These are phyloP conservation scores for Hyla sarda DNA, from an alignment of 2,113 vertebrate genomes.

Conservation along the genomic window DNA sequence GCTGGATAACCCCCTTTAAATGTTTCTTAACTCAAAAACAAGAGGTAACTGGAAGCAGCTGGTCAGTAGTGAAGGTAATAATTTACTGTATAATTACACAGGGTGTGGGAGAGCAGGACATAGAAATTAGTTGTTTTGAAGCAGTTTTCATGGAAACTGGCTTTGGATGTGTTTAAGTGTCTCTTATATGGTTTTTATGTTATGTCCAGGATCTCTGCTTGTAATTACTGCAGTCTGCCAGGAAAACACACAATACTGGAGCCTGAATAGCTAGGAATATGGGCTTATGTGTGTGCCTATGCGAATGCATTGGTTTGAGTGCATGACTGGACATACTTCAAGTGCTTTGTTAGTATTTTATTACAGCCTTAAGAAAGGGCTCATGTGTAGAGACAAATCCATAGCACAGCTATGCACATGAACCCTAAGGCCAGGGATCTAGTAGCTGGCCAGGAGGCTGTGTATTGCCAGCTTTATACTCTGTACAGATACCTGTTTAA, in stretches of 20 bases:
- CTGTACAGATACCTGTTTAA: no score
- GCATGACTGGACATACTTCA: not conserved
- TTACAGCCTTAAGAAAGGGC: not conserved
- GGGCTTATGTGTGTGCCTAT: not conserved
- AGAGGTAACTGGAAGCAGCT: slow-evolving; percentile 37
- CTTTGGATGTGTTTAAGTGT: slow-evolving; percentile 15
- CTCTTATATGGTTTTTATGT: slow-evolving; percentile 21
- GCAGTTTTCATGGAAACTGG: slow-evolving; percentile 48
- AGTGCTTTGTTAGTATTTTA: not conserved
- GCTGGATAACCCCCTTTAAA: no score
- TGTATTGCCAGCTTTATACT: no score
- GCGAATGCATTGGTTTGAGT: not conserved
- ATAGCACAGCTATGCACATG: no score
- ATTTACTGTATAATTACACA: slow-evolving; percentile 49
- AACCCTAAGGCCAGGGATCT: no score
- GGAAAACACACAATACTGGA: not conserved
- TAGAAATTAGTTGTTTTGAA: slow-evolving; percentile 44
- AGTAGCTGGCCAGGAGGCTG: no score
- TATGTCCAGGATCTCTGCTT: slow-evolving; percentile 32
- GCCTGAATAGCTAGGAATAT: not conserved
- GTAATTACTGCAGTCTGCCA: slow-evolving; percentile 12
- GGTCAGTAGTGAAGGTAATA: slow-evolving; percentile 20
- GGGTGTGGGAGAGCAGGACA: slow-evolving; percentile 8
- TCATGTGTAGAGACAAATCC: not conserved
- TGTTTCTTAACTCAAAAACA: not conserved